Percentiles rank a stretch among this genome's conserved stretches.
Conservation (phyloP, 2,113 vertebrate species). For the Petrocephalus microphthalmus region DNA sequence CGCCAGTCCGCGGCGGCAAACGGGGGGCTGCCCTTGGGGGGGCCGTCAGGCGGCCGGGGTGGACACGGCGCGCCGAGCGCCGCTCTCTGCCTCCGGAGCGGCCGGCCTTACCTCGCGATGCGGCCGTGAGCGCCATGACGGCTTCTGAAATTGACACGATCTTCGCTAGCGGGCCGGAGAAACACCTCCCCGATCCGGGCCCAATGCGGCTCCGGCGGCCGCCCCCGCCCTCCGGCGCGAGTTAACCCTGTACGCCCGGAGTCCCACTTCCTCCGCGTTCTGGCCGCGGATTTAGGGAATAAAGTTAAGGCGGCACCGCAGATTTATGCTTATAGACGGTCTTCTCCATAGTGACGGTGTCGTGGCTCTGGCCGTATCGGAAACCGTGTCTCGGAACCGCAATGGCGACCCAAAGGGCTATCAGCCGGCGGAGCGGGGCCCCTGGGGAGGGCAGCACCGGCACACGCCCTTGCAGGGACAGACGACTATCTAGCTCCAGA, state of each 20-base stretch:
- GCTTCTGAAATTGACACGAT: constrained; percentile 60
- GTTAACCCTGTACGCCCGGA: neutral
- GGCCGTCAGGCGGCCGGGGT: no score
- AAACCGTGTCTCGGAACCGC: neutral
- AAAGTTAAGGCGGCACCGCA: neutral
- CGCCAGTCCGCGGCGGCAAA: neutral
- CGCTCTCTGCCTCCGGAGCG: neutral
- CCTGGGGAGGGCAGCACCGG: neutral
- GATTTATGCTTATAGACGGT: neutral
- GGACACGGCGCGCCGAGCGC: no score
- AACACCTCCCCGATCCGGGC: neutral
- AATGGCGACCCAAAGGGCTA: neutral
- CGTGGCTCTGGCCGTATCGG: neutral
- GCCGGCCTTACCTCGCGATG: constrained; percentile 56
- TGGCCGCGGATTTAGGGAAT: neutral
- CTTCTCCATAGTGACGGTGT: neutral
- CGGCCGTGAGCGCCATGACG: constrained; percentile 64
- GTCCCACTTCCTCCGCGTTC: neutral
- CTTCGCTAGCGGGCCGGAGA: constrained; percentile 26
- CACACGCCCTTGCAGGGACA: neutral
- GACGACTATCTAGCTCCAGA: neutral
- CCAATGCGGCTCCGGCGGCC: neutral
- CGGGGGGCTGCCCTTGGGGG: neutral
- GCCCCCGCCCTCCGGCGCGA: neutral
- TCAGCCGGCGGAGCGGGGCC: neutral